Conservation (phyloP, 2,113 vertebrate genomes). For the Mugil cephalus region DNA sequence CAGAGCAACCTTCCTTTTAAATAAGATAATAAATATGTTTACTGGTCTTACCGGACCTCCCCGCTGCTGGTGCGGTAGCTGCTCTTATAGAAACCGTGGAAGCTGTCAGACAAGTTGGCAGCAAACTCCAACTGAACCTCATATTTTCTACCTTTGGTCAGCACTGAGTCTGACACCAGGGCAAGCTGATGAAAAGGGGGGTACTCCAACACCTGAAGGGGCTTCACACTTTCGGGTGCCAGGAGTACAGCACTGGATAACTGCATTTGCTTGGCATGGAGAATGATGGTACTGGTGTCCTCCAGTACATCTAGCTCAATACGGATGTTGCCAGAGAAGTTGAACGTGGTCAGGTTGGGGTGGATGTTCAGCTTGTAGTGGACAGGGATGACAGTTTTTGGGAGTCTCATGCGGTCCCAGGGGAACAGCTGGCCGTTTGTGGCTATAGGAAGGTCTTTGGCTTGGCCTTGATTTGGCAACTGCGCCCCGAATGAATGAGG, state of each 20-base stretch:
- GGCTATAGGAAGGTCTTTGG: constrained; percentile 59
- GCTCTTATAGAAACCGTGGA: constrained; percentile 93
- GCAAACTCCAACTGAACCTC: constrained; percentile 83
- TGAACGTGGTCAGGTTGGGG: constrained; percentile 88
- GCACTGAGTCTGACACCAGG: constrained; percentile 74
- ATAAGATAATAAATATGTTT: not conserved
- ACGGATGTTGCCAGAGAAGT: constrained; percentile 83
- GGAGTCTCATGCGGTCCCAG: constrained; percentile 89
- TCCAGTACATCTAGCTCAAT: constrained; percentile 81
- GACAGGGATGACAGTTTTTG: constrained; percentile 81
- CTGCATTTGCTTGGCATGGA: constrained; percentile 87
- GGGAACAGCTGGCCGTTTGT: constrained; percentile 84
- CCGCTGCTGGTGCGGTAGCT: constrained; percentile 88
- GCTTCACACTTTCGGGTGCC: constrained; percentile 46
- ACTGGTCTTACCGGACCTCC: constrained; percentile 84
- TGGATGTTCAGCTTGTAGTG: constrained; percentile 90
- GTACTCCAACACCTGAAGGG: constrained; percentile 83
- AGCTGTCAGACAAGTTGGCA: constrained; percentile 88
- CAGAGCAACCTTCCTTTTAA: not conserved
- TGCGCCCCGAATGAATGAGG: constrained; percentile 54
- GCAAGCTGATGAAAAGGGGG: constrained; percentile 86
- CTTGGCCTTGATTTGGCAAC: constrained; percentile 48
- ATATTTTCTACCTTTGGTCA: constrained; percentile 82
- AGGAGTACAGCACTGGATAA: constrained; percentile 78
- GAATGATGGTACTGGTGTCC: constrained; percentile 83